phyloP scores from a whole-genome alignment of 2,888 invertebrate genomes.

The Phlogophora meticulosa region DNA sequence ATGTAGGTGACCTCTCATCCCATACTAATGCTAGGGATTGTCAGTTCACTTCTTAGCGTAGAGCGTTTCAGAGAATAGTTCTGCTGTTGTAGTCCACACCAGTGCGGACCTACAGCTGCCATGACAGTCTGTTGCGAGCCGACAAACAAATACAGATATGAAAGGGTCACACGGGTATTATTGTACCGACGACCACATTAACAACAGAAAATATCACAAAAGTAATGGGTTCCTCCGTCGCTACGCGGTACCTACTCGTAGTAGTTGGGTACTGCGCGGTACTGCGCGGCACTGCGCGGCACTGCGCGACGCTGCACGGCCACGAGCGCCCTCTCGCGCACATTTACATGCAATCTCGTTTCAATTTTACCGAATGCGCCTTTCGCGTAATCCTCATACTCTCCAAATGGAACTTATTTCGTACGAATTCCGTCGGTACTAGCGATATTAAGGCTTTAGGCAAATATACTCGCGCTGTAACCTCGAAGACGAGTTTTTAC shows the following conservation, averaged over 20 bases:
- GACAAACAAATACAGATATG: neutral
- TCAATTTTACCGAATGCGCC: conserved; percentile 64
- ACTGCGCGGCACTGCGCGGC: neutral
- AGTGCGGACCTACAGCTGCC: neutral
- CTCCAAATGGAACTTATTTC: conserved; percentile 62
- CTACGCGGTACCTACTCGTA: neutral
- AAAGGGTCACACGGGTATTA: neutral
- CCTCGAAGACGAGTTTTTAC: conserved; percentile 42
- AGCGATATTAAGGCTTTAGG: conserved; percentile 50
- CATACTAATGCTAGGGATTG: too few species aligned
- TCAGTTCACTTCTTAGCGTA: too few species aligned
- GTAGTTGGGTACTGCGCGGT: neutral
- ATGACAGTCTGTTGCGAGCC: neutral
- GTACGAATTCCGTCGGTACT: conserved; percentile 34
- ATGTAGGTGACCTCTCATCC: too few species aligned
- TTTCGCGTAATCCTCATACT: conserved; percentile 60
- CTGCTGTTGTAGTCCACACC: too few species aligned
- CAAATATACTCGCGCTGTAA: conserved; percentile 52
- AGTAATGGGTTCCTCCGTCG: neutral
- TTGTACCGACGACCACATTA: too few species aligned
- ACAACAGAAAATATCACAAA: neutral
- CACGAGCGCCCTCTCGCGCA: conserved; percentile 29
- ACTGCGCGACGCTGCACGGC: neutral
- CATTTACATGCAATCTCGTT: conserved; percentile 66
- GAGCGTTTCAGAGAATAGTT: too few species aligned